Percentiles rank a stretch among this genome's conserved stretches.
phyloP scores from a whole-genome alignment of 2,888 invertebrate genomes.

The Ditylenchus weischeri region DNA sequence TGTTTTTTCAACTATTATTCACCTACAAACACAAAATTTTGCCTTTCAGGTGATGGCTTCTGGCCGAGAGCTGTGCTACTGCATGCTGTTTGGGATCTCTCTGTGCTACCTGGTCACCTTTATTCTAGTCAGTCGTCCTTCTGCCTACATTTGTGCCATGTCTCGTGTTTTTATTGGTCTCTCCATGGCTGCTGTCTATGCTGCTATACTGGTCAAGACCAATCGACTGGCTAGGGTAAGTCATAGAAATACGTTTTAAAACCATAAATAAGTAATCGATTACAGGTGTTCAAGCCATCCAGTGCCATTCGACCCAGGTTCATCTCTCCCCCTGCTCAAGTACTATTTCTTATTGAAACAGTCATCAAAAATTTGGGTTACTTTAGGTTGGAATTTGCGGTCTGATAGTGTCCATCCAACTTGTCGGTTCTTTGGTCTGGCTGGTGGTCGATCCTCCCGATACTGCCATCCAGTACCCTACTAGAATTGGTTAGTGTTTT shows the following conservation, averaged over 20 bases:
- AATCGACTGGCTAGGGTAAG: conserved; percentile 70
- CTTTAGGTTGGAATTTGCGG: conserved; percentile 67
- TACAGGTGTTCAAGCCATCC: conserved; percentile 67
- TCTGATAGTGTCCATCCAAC: conserved; percentile 70
- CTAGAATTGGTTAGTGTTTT: conserved; percentile 31
- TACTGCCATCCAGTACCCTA: conserved; percentile 60
- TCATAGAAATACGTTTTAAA: no score
- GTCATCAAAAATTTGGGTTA: not conserved
- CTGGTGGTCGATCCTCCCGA: conserved; percentile 72
- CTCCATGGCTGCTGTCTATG: conserved; percentile 73
- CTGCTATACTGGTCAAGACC: conserved; percentile 74
- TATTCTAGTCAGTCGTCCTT: conserved; percentile 70
- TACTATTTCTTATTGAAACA: conserved; percentile 54
- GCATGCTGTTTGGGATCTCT: conserved; percentile 69
- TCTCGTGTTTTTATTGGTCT: conserved; percentile 70
- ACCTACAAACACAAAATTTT: not conserved
- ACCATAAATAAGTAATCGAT: no score
- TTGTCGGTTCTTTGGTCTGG: conserved; percentile 71
- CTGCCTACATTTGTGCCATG: conserved; percentile 68
- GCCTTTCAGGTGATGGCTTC: conserved; percentile 70
- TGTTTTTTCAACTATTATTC: not conserved
- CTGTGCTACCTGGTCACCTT: conserved; percentile 73
- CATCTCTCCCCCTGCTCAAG: conserved; percentile 74
- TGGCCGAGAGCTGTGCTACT: conserved; percentile 74
- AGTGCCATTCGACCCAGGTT: conserved; percentile 73